phyloP scores from a whole-genome alignment of 2,888 invertebrate species.

The Chirona hameri region DNA sequence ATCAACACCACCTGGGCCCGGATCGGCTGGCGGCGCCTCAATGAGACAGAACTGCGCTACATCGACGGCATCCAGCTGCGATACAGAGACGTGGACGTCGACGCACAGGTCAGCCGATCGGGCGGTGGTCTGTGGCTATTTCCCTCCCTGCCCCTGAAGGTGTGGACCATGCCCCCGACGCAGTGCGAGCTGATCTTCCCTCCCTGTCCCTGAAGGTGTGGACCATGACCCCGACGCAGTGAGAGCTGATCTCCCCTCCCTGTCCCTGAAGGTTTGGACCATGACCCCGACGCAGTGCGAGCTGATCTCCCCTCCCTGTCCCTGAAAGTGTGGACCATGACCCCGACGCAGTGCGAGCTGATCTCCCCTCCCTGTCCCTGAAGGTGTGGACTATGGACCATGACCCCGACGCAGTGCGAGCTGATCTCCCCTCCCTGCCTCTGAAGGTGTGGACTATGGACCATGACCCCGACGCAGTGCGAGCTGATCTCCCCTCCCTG shows the following conservation, averaged over 20 bases:
- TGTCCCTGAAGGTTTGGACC: conserved; percentile 62
- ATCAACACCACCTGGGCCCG: conserved; percentile 74
- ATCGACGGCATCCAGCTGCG: conserved; percentile 85
- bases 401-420: too few relatives aligned
- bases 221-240: conserved; percentile 79
- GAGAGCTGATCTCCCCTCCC: too few relatives aligned
- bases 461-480: too few relatives aligned
- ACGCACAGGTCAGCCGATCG: conserved; percentile 46
- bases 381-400: conserved; percentile 72
- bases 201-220: conserved; percentile 57
- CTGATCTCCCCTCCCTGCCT: conserved; percentile 62
- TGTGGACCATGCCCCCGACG: conserved; percentile 81
- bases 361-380: too few relatives aligned
- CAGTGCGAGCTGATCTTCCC: conserved; percentile 76
- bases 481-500: conserved; percentile 68
- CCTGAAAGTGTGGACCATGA: conserved; percentile 67
- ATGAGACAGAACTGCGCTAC: conserved; percentile 72
- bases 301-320: conserved; percentile 65
- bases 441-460: conserved; percentile 67
- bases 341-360: conserved; percentile 72
- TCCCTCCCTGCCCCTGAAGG: conserved; percentile 47
- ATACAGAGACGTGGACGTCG: conserved; percentile 68
- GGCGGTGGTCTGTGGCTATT: too few relatives aligned
- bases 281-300: too few relatives aligned
- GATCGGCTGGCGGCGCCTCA: conserved; percentile 76